Percentiles rank a stretch among this genome's conserved stretches.
Evolutionary conservation across 2,113 vertebrate species (phyloP).

Genomic region (Aegithalos caudatus): DNA sequence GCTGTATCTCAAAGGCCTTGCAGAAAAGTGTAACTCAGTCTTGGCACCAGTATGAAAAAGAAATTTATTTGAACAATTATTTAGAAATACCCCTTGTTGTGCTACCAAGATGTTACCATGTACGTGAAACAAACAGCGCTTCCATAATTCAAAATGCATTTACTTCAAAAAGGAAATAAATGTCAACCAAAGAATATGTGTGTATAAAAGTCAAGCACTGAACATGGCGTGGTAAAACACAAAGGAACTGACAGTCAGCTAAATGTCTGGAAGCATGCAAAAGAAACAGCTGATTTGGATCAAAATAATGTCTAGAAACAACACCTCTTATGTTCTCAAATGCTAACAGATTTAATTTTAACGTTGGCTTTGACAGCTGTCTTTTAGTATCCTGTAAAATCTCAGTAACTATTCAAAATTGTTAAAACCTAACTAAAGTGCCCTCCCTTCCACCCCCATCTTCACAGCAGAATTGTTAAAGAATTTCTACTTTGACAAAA

Average conservation of each 20-base stretch:
- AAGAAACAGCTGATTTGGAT: constrained; percentile 19
- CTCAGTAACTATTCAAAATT: neutral
- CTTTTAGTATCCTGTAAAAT: neutral
- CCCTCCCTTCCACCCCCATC: neutral
- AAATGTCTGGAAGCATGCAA: neutral
- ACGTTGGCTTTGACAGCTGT: neutral
- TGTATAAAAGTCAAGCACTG: neutral
- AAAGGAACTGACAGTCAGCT: neutral
- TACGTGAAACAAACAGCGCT: neutral
- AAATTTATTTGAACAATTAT: neutral
- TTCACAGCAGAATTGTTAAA: neutral
- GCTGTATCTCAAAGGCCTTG: neutral
- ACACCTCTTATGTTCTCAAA: neutral
- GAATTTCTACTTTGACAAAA: neutral
- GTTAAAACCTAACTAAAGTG: neutral
- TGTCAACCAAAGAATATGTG: neutral
- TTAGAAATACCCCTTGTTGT: neutral
- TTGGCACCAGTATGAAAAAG: neutral
- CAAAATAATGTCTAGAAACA: constrained; percentile 3
- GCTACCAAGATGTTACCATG: neutral
- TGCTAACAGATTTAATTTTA: neutral
- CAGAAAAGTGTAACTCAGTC: neutral
- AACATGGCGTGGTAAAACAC: accelerated
- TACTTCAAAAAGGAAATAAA: neutral
- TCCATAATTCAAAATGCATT: neutral